Evolutionary conservation across 35 echinoderm and acorn worm species (phyloP).

Genomic region (Diadema setosum): DNA sequence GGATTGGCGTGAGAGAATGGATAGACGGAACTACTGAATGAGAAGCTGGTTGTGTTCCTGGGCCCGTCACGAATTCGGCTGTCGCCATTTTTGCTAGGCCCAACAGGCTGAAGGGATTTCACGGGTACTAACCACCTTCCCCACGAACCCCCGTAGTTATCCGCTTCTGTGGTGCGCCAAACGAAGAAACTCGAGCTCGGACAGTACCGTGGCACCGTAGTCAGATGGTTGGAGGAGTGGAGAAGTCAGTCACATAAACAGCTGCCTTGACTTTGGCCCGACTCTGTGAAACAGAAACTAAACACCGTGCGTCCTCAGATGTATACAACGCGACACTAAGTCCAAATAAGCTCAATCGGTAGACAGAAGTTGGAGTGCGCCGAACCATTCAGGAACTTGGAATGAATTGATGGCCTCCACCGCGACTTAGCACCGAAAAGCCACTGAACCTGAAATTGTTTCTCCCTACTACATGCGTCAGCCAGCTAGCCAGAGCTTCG

Average conservation of each 20-base stretch:
- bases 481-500: no score
- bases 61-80: constrained; percentile 74
- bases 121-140: constrained; percentile 13
- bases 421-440: not conserved
- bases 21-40: constrained; percentile 30
- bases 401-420: no score
- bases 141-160: not conserved
- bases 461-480: no score
- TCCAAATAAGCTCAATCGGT: not conserved
- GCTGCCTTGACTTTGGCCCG: not conserved
- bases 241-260: not conserved
- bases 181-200: not conserved
- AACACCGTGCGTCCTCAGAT: not conserved
- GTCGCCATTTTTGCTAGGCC: constrained; percentile 86
- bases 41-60: constrained; percentile 19
- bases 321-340: not conserved
- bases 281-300: not conserved
- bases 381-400: no score
- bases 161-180: not conserved
- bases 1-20: constrained; percentile 70
- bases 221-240: no score
- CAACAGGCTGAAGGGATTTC: not conserved
- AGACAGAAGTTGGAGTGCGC: not conserved
- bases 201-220: no score
- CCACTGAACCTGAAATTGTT: not conserved